Percentiles rank a stretch among this genome's conserved stretches.
Evolutionary conservation across 2,113 vertebrate genomes (phyloP).

Genomic region (Lasiurus borealis): DNA sequence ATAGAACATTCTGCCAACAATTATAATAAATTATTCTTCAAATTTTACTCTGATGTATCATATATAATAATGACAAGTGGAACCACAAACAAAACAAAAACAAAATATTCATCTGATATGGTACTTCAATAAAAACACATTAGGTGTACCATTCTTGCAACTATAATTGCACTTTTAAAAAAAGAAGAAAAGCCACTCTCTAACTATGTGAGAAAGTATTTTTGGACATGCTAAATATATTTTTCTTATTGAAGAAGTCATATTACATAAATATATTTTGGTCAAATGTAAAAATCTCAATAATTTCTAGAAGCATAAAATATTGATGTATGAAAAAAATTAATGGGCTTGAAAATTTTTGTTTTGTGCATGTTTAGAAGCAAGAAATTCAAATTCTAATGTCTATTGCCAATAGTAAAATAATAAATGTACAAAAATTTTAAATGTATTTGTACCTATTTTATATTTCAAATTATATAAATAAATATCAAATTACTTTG

Average conservation of each 20-base stretch:
- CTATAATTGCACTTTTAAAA: conserved; percentile 64
- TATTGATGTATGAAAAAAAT: conserved; percentile 25
- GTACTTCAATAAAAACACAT: conserved; percentile 67
- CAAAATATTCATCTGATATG: conserved; percentile 76
- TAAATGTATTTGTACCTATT: not conserved
- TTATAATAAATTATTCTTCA: conserved; percentile 86
- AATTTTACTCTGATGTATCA: conserved; percentile 85
- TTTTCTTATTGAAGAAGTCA: conserved; percentile 70
- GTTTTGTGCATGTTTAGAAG: conserved; percentile 18
- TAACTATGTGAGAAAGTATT: conserved; percentile 39
- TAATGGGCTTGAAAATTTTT: conserved; percentile 60
- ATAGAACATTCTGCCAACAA: conserved; percentile 83
- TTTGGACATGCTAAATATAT: conserved; percentile 64
- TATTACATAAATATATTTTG: conserved; percentile 78
- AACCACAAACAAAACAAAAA: conserved; percentile 67
- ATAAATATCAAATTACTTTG: not conserved
- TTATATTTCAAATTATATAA: not conserved
- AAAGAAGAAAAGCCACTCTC: conserved; percentile 59
- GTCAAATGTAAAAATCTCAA: conserved; percentile 78
- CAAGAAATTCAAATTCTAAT: conserved; percentile 2
- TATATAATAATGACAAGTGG: conserved; percentile 84
- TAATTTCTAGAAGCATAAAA: conserved; percentile 69
- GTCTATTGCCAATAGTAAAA: conserved; percentile 51
- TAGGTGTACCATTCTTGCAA: conserved; percentile 63
- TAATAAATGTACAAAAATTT: not conserved